These are phyloP conservation scores for Halcyon senegalensis DNA, from an alignment of 2,113 vertebrate genomes.

Conservation along the genomic window DNA sequence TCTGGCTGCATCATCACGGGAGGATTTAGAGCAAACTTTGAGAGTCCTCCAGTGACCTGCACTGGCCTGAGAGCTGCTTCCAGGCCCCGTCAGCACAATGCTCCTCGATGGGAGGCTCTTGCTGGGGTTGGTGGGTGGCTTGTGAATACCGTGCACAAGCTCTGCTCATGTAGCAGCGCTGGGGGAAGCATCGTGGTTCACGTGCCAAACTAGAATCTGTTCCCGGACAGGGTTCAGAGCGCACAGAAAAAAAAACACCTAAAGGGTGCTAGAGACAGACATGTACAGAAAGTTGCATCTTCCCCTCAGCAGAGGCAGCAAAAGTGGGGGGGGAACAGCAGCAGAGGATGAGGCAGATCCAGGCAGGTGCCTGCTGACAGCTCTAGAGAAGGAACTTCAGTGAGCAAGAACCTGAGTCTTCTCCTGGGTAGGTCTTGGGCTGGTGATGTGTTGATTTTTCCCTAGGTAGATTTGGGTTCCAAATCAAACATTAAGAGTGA, in stretches of 20 bases:
- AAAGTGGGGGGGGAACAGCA: not conserved
- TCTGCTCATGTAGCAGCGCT: not conserved
- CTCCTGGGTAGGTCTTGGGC: not conserved
- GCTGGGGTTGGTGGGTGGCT: not conserved
- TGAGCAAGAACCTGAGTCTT: not conserved
- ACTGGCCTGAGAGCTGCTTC: not conserved
- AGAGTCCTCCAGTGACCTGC: not conserved
- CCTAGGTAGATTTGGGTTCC: not conserved
- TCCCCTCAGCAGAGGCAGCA: not conserved
- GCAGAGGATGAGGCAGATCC: not conserved
- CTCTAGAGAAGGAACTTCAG: not conserved
- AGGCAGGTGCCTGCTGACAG: not conserved
- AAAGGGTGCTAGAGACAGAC: not conserved
- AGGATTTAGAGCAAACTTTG: not conserved
- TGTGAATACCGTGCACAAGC: not conserved
- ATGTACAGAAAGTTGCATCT: not conserved
- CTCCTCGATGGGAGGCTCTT: not conserved
- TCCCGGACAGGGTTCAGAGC: not conserved
- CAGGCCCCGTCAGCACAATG: not conserved
- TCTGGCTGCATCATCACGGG: not conserved
- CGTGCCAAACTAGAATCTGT: not conserved
- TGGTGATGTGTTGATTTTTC: not conserved
- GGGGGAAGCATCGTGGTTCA: not conserved
- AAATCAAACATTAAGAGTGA: not conserved
- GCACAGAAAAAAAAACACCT: not conserved